Base-by-base conservation (phyloP, 2,888 invertebrate genomes). In the Aphodius granarius region DNA sequence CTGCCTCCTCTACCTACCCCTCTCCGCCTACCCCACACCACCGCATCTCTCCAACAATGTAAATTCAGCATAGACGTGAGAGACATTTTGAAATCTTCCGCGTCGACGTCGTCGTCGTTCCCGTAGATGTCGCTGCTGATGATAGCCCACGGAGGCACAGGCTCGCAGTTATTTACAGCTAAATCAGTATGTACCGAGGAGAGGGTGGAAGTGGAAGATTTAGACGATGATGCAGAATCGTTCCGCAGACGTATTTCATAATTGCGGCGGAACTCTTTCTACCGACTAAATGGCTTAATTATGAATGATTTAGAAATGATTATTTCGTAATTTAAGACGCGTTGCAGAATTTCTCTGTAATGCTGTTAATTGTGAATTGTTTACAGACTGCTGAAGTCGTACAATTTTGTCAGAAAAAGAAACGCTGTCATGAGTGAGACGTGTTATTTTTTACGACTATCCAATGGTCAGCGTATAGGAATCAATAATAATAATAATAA, bases 21-120 rank as follows among this genome's bases (percentile, higher is more conserved):
- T 62, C 68, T 18, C 68, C 62, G 20, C 6, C 9, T 71, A 20
- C 22, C 66, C 65, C 16, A 79, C 78, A 78, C 76, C 13, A 43
- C 43, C 43, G 13, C 43, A 13, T 43, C 43, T 43, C 43, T 43
- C 43, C 83, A 81, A 83, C 84, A 84, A 84, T 85, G 85, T 84
- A 85, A 85, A 85, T 85, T 84, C 82, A 78, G 80, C 75, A 76
- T 80, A 80, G 81, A 85, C 85, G 84, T 85, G 85, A 85, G 83
- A 80, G 81, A 83, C 83, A 85, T 85, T 78, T 77, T 75, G 78
- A 79, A 79, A 75, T 75, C 76, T 73, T 77, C 76, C 71, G 22
- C 63, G 21, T 63, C 70, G 63, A 64, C 21, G 20, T 21, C 21
- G 63, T 23, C 66, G 71, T 65, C 71, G 75, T 63, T 71, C 64